A percentile compares a stretch with the other conserved stretches of the same genome.
These are phyloP conservation scores for Rhincodon typus DNA, from an alignment of 2,797 vertebrate species.

Conservation along the genomic window DNA sequence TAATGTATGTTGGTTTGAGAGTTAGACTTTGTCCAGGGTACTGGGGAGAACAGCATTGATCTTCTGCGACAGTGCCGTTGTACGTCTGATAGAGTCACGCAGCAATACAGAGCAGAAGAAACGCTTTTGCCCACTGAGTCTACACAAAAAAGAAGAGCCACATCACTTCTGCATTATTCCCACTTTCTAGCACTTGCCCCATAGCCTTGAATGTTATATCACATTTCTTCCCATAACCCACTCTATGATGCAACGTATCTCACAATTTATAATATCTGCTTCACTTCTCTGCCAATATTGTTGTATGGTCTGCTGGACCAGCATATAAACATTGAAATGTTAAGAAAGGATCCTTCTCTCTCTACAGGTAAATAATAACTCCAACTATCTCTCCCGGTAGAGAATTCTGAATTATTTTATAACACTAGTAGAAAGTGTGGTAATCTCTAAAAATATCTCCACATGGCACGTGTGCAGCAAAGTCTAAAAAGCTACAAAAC, in stretches of 20 bases:
- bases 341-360: slow-evolving; percentile 71
- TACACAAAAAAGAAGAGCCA: no score
- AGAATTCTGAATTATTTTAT: background rate
- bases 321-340: slow-evolving; percentile 77
- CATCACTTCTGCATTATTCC: no score
- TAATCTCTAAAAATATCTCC: background rate
- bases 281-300: slow-evolving; percentile 96
- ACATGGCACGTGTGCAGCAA: no score
- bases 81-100: no score
- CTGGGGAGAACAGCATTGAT: background rate
- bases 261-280: slow-evolving; percentile 99
- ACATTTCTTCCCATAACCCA: slow-evolving; percentile 61
- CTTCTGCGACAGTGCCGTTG: background rate
- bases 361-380: slow-evolving; percentile 75
- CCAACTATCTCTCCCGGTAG: background rate
- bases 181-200: no score
- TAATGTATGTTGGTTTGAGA: background rate
- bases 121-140: no score
- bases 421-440: background rate
- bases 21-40: background rate
- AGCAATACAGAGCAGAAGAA: no score
- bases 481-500: no score
- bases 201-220: no score
- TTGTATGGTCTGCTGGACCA: slow-evolving; percentile 94
- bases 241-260: slow-evolving; percentile 94